These are phyloP conservation scores for Drosophila picticornis DNA, from an alignment of 2,888 invertebrate genomes.

Conservation along the genomic window DNA sequence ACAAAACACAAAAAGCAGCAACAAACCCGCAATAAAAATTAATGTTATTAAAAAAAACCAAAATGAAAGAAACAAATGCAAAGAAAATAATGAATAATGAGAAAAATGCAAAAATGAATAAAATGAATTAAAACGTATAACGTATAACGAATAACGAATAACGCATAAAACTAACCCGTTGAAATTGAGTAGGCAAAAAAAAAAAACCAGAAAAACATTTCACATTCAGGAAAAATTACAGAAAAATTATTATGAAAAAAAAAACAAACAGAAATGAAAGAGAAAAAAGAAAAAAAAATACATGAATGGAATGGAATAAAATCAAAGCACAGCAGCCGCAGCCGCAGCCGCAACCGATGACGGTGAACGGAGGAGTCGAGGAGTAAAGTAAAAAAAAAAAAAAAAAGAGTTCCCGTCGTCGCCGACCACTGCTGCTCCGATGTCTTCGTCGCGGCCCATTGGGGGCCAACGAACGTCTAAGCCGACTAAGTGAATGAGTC, in stretches of 20 bases:
- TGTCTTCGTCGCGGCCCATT: constrained; percentile 52
- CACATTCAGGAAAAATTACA: constrained; percentile 63
- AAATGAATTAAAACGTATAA: constrained; percentile 23
- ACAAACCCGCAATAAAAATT: constrained; percentile 17
- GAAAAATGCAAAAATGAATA: constrained; percentile 42
- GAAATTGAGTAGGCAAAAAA: constrained; percentile 43
- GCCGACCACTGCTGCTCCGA: constrained; percentile 5
- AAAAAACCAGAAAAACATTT: constrained; percentile 61
- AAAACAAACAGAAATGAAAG: constrained; percentile 9
- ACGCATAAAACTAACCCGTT: constrained; percentile 49
- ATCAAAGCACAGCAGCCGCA: constrained; percentile 38
- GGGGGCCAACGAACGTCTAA: constrained; percentile 79
- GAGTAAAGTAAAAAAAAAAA: constrained; percentile 13
- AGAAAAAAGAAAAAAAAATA: constrained; percentile 49
- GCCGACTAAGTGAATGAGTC: constrained; percentile 62
- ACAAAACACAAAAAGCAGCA: constrained; percentile 25
- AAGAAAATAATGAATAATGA: constrained; percentile 39
- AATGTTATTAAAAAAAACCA: constrained; percentile 3
- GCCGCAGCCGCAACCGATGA: constrained; percentile 16
- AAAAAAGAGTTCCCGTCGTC: constrained; percentile 43
- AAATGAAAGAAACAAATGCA: constrained; percentile 30
- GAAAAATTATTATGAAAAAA: constrained; percentile 22
- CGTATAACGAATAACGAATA: constrained; percentile 2
- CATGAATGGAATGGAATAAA: constrained; percentile 65
- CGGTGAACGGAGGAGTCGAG: neutral